Base-by-base conservation (phyloP, 2,888 invertebrate species). In the Apodemia mormo region DNA sequence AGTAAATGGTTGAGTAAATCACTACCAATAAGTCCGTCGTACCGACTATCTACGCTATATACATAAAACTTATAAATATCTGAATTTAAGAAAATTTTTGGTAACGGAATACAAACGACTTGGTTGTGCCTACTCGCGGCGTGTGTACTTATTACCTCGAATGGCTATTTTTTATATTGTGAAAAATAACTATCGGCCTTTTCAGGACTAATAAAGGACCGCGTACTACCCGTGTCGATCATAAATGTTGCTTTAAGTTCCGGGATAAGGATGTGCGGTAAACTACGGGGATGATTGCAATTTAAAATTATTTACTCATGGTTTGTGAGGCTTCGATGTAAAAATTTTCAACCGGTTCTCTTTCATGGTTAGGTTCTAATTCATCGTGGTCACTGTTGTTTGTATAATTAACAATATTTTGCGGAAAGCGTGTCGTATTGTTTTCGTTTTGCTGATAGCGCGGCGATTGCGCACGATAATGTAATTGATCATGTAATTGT, bases 191-290 rank as follows among this genome's bases (percentile, higher is more conserved):
- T n/a, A 58, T 73, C 22, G 5, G 72, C 72, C 14, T 65, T 73
- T 54, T 61, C 8, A 7, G 71, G 71, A 58, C 72, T 71, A 54
- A 74, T 64, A 64, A 75, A 75, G 12, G 71, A 74, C 33, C 76
- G n/a, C 2, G 69, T 67, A 29, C 75, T 74, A n/a, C 75, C 77
- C 1, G 77, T 75, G 33, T 77, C 76, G 14, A 75, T 74, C 69
- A 76, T 72, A 52, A 74, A 72, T 58, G 67, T 72, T 10, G 73
- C 65, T 12, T 70, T 61, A n/a, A 74, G 68, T 65, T 75, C 73
- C 1, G 71, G 70, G 29, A 74, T 54, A 14, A 54, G 10, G 1
- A 52, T 52, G 12, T 52, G 49, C 14, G 49, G 49, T 52, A 52
- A n/a, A 52, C 49, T 52, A 52, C 33, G 56, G 2, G 40, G 67